Conservation (phyloP, 2,797 vertebrate species). For the Lacerta bilineata region DNA sequence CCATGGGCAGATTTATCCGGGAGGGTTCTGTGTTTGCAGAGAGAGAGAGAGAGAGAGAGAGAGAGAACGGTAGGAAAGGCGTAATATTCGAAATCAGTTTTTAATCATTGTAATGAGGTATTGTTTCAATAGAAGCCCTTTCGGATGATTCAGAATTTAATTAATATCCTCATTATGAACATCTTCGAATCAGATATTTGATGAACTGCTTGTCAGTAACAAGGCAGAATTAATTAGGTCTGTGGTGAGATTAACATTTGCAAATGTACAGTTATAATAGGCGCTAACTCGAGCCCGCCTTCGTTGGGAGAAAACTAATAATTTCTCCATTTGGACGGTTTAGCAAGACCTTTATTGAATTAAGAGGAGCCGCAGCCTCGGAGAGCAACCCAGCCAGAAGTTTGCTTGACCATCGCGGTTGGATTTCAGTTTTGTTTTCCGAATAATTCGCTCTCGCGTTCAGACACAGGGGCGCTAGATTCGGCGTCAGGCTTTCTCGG, state of each 20-base stretch:
- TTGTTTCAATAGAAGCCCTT: slow-evolving; percentile 86
- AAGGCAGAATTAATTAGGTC: slow-evolving; percentile 84
- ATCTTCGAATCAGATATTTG: slow-evolving; percentile 85
- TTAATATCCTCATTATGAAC: slow-evolving; percentile 87
- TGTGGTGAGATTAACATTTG: slow-evolving; percentile 82
- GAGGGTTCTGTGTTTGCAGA: slow-evolving; percentile 80
- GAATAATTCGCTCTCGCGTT: background rate
- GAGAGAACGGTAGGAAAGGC: slow-evolving; percentile 80
- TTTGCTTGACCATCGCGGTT: slow-evolving; percentile 61
- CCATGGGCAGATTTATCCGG: slow-evolving; percentile 79
- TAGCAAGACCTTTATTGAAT: slow-evolving; percentile 79
- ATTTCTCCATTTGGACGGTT: slow-evolving; percentile 83
- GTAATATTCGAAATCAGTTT: slow-evolving; percentile 83
- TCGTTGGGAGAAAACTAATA: slow-evolving; percentile 79
- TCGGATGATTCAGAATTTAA: slow-evolving; percentile 86
- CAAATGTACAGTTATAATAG: slow-evolving; percentile 77
- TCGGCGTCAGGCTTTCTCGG: background rate
- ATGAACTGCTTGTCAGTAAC: slow-evolving; percentile 84
- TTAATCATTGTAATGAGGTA: slow-evolving; percentile 86
- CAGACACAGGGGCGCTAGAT: background rate
- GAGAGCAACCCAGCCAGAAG: slow-evolving; percentile 42
- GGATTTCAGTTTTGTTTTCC: background rate
- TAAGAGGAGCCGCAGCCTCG: slow-evolving; percentile 70
- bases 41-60: slow-evolving; percentile 61
- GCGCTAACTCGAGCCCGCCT: slow-evolving; percentile 81